Percentiles rank a stretch among this genome's conserved stretches.
Evolutionary conservation across 2,888 invertebrate genomes (phyloP).

Genomic region (Epistrophe grossulariae): DNA sequence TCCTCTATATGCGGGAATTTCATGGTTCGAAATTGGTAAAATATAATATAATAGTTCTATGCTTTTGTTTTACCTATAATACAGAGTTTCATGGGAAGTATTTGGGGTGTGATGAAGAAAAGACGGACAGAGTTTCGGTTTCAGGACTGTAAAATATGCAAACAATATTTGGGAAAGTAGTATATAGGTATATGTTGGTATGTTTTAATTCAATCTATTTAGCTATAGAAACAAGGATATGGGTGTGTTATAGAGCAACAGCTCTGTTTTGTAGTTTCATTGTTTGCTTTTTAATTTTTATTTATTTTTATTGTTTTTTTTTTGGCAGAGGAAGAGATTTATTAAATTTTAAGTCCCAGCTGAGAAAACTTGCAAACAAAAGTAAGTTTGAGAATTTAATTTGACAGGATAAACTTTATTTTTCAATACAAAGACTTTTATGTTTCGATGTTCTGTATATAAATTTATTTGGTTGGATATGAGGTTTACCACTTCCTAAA

Average conservation of each 20-base stretch:
- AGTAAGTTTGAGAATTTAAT: slow-evolving; percentile 13
- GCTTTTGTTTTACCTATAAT: background rate
- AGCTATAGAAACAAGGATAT: background rate
- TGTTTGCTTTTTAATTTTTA: slow-evolving; percentile 10
- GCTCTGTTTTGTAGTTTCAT: slow-evolving; percentile 9
- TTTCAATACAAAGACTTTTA: background rate
- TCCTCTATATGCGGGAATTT: background rate
- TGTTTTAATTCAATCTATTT: slow-evolving; percentile 65
- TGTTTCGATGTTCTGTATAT: background rate
- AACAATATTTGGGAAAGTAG: slow-evolving; percentile 55
- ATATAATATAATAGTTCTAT: slow-evolving; percentile 40
- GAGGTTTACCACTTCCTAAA: background rate
- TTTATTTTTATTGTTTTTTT: background rate
- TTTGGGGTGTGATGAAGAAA: background rate
- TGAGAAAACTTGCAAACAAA: slow-evolving; percentile 23
- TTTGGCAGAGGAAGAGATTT: slow-evolving; percentile 26
- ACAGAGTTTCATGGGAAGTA: background rate
- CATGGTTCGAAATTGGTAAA: slow-evolving; percentile 22
- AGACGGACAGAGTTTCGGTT: slow-evolving; percentile 31
- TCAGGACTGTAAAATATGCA: slow-evolving; percentile 66
- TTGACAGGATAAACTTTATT: slow-evolving; percentile 24
- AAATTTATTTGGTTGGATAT: background rate
- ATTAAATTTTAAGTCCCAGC: slow-evolving; percentile 19
- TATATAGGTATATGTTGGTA: background rate
- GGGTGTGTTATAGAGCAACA: background rate